Conservation (phyloP, 2,888 invertebrate genomes). For the Cheilosia urbana region DNA sequence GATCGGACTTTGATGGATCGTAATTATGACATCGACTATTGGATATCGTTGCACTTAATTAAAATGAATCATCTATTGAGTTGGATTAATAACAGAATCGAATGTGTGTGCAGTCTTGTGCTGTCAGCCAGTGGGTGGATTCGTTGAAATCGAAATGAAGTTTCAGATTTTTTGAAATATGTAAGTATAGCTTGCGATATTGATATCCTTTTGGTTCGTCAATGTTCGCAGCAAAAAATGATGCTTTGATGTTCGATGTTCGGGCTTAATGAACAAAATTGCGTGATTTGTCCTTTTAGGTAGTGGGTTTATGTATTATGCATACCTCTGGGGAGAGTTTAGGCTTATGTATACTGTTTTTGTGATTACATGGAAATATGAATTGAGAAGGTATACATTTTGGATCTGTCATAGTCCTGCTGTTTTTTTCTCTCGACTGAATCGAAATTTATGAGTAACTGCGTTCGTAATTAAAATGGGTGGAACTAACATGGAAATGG, state of each 20-base stretch:
- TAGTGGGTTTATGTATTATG: too few relatives aligned
- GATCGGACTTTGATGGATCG: slow-evolving; percentile 67
- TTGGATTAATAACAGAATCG: slow-evolving; percentile 57
- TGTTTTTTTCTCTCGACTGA: too few relatives aligned
- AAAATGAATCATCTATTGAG: slow-evolving; percentile 71
- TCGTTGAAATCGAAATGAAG: slow-evolving; percentile 31
- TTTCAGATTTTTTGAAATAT: slow-evolving; percentile 16
- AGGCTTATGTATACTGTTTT: too few relatives aligned
- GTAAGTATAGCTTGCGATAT: not conserved
- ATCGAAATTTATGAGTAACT: too few relatives aligned
- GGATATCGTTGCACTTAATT: slow-evolving; percentile 68
- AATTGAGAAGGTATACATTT: too few relatives aligned
- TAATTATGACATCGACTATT: slow-evolving; percentile 72
- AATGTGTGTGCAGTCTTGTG: not conserved
- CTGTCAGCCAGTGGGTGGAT: slow-evolving; percentile 7
- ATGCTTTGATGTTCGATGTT: slow-evolving; percentile 22
- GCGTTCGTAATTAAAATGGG: too few relatives aligned
- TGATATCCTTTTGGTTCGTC: slow-evolving; percentile 10
- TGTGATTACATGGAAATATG: too few relatives aligned
- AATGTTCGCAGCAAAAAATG: not conserved
- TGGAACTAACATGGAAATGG: too few relatives aligned
- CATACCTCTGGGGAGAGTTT: too few relatives aligned
- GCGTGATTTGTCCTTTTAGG: too few relatives aligned
- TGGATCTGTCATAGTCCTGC: too few relatives aligned
- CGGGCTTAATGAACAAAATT: not conserved